Evolutionary conservation across 1,140 invertebrate genomes (phyloP).

Genomic region (Bombus difficillimus): DNA sequence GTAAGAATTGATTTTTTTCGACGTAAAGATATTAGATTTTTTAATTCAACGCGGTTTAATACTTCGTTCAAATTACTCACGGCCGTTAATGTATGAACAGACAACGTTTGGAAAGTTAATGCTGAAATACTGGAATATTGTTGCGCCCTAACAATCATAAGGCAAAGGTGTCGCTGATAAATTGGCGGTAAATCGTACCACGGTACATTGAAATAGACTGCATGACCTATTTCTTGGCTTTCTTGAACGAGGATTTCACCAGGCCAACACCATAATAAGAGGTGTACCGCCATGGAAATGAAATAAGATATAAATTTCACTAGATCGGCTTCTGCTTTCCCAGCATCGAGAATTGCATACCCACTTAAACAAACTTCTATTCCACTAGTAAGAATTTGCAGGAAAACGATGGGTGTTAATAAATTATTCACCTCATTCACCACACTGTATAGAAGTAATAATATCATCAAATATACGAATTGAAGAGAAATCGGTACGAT

Average conservation of each 20-base stretch:
- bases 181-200: conserved; percentile 50
- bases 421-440: conserved; percentile 51
- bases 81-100: conserved; percentile 43
- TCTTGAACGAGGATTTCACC: conserved; percentile 56
- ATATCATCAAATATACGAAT: background rate
- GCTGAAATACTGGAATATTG: conserved; percentile 42
- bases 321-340: conserved; percentile 15
- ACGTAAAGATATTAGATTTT: background rate
- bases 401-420: conserved; percentile 58
- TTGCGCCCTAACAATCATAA: conserved; percentile 52
- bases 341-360: conserved; percentile 39
- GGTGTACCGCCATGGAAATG: conserved; percentile 44
- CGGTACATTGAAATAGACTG: conserved; percentile 51
- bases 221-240: conserved; percentile 45
- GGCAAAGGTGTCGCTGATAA: conserved; percentile 28
- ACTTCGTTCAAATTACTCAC: conserved; percentile 33
- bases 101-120: conserved; percentile 51
- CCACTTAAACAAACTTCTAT: conserved; percentile 65
- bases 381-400: conserved; percentile 58
- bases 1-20: background rate
- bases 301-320: conserved; percentile 51
- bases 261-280: conserved; percentile 55
- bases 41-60: background rate
- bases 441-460: conserved; percentile 19
- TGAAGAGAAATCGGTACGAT: background rate